Evolutionary conservation across 2,113 vertebrate genomes (phyloP).

Genomic region (Notarius lentiginosus): DNA sequence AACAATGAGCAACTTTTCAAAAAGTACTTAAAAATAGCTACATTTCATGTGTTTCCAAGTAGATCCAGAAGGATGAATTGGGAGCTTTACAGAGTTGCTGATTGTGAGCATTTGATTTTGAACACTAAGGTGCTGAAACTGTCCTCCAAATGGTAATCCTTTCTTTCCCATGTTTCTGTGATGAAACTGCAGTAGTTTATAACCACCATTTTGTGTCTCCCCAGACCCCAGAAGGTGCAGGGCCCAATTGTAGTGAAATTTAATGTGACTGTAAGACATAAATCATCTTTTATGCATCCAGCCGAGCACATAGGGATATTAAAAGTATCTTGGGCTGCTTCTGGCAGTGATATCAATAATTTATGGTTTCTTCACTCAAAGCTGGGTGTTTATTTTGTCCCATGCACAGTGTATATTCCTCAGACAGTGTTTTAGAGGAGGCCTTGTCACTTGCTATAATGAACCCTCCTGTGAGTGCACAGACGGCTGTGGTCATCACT

Average conservation of each 20-base stretch:
- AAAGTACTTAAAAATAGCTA: neutral
- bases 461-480: conserved; percentile 83
- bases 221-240: conserved; percentile 86
- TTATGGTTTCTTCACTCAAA: conserved; percentile 90
- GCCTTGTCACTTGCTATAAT: conserved; percentile 91
- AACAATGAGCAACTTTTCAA: neutral
- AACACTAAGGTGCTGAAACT: conserved; percentile 45
- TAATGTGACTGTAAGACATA: conserved; percentile 93
- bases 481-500: conserved; percentile 87
- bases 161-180: conserved; percentile 73
- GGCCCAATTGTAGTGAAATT: conserved; percentile 91
- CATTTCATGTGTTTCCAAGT: neutral
- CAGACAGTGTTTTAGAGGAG: conserved; percentile 82
- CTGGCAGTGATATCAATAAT: conserved; percentile 96
- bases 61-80: neutral
- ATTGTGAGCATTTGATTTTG: too few relatives aligned
- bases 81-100: neutral
- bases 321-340: conserved; percentile 89
- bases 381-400: conserved; percentile 90
- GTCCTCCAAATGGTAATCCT: conserved; percentile 62
- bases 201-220: conserved; percentile 92
- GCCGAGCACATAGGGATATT: conserved; percentile 89
- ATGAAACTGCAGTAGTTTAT: conserved; percentile 87
- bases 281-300: conserved; percentile 99
- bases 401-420: conserved; percentile 83